A percentile compares a stretch with the other conserved stretches of the same genome.
Conservation (phyloP, 1,140 invertebrate species). For the Sitodiplosis mosellana region DNA sequence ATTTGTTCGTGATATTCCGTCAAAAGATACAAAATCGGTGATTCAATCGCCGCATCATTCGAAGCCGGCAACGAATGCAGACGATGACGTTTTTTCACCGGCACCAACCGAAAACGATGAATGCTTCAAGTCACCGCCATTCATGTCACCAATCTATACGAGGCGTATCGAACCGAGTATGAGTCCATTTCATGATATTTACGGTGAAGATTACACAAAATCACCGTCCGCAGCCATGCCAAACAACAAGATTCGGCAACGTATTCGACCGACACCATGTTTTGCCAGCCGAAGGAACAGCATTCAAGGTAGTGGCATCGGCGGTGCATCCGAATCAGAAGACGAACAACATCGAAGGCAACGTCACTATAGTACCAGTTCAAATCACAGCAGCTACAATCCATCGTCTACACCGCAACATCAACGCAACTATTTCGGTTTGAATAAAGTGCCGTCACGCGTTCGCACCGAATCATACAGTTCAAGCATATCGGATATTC, state of each 20-base stretch:
- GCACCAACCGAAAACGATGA: background rate
- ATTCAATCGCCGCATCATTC: background rate
- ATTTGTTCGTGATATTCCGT: too few relatives aligned
- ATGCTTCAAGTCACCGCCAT: background rate
- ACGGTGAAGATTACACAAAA: background rate
- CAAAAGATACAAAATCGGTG: background rate
- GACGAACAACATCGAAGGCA: constrained; percentile 22
- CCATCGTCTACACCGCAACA: constrained; percentile 9
- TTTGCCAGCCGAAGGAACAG: constrained; percentile 29
- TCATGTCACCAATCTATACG: background rate
- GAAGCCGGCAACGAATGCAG: background rate
- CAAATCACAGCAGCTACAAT: constrained; percentile 1
- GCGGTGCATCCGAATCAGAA: constrained; percentile 27
- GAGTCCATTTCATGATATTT: background rate
- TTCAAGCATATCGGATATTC: constrained; percentile 18
- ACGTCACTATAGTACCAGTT: constrained; percentile 8
- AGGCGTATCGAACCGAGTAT: background rate
- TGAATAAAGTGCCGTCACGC: background rate
- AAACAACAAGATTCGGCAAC: constrained; percentile 6
- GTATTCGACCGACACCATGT: constrained; percentile 13
- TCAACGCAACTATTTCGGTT: constrained; percentile 1
- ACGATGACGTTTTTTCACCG: background rate
- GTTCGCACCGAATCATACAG: constrained; percentile 25
- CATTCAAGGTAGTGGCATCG: constrained; percentile 22
- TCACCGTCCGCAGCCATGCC: background rate